Evolutionary conservation across 2,113 vertebrate genomes (phyloP), one percentile per base, ranked within the genome.

Genomic region (Maccullochella peelii): DNA sequence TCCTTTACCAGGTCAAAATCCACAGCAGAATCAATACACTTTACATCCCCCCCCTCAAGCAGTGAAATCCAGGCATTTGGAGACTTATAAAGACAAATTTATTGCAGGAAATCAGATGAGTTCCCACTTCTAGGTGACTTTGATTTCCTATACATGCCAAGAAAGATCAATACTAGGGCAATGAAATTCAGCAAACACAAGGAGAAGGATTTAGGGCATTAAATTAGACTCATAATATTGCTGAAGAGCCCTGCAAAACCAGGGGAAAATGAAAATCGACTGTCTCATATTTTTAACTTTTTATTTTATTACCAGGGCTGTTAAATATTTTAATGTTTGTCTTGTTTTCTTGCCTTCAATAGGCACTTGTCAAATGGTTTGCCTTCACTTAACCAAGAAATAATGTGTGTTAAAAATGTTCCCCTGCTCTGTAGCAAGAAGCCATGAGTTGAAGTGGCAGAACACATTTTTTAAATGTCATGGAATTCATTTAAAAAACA

Each of bases 61-160:
- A 50, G 59, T 38, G 49, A 42, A 85, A 80, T 63, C 47, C 49
- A 73, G 85, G 74, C 73, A 40, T 77, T 57, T 23, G 30, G 68
- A 74, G 59, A 79, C n/a, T 50, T n/a, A 79, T 59, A 84, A 83
- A 85, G 80, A 80, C 40, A 77, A 63, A 85, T 86, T 87, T 80
- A 79, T 78, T 78, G 82, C 82, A 85, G 84, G 69, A 85, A 90
- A 85, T 89, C 75, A 81, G 75, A 89, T 73, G 79, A 89, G 85
- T 88, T 90, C 86, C 77, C 73, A 86, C 87, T 88, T 85, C 62
- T 77, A 63, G 80, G 80, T 89, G 80, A 91, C 89, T 93, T 93
- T 91, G 89, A 91, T 93, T 93, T 91, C 71, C 82, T 63, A 84
- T 89, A 88, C 47, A 30, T 79, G 80, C 38, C 11, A 27, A 38